These are phyloP conservation scores for Brachycybe producta DNA, from an alignment of 2,888 invertebrate genomes.

Conservation along the genomic window DNA sequence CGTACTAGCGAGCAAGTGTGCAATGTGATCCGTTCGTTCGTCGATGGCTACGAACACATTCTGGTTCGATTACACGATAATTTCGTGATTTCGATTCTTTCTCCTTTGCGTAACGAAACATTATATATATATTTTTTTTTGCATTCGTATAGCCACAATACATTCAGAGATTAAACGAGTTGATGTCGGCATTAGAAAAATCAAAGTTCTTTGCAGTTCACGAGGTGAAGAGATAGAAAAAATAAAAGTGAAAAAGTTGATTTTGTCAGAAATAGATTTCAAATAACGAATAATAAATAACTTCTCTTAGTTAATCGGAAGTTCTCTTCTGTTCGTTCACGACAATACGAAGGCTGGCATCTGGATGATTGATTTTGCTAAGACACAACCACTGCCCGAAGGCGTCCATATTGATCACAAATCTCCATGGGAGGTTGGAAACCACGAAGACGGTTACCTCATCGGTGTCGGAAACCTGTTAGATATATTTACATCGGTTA, in stretches of 20 bases:
- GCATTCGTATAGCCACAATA: conserved; percentile 53
- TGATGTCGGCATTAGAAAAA: conserved; percentile 64
- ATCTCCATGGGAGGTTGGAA: conserved; percentile 75
- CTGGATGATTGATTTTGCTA: conserved; percentile 98
- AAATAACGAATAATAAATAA: not conserved
- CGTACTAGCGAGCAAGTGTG: conserved; percentile 63
- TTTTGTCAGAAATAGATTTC: too few relatives aligned
- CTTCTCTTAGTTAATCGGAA: conserved; percentile 61
- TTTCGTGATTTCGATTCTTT: not conserved
- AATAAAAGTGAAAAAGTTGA: not conserved
- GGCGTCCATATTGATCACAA: conserved; percentile 62
- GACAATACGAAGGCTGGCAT: conserved; percentile 74
- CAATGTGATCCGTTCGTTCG: conserved; percentile 66
- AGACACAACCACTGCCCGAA: conserved; percentile 69
- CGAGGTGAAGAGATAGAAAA: conserved; percentile 43
- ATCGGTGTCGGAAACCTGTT: conserved; percentile 83
- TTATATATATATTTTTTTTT: conserved; percentile 29
- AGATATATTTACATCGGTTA: conserved; percentile 64
- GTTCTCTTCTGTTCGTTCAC: conserved; percentile 87
- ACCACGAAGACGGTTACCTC: conserved; percentile 91
- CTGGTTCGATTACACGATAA: conserved; percentile 43
- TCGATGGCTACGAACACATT: conserved; percentile 60
- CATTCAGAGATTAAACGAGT: conserved; percentile 68
- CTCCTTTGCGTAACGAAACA: not conserved
- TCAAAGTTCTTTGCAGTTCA: conserved; percentile 84